Conservation (phyloP, 2,113 vertebrate genomes). For the Megaceryle maxima region DNA sequence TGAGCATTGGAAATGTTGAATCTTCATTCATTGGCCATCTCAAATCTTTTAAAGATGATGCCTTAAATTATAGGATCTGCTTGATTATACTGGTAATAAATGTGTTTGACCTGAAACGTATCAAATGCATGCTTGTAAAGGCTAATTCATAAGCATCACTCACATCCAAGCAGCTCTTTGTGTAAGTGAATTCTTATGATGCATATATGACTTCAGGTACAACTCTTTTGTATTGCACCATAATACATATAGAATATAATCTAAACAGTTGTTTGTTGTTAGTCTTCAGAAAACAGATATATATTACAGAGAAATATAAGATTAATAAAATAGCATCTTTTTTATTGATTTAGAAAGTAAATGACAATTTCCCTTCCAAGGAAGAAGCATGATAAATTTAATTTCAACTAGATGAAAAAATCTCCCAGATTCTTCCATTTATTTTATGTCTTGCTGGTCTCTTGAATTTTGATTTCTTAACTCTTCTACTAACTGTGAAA, state of each 20-base stretch:
- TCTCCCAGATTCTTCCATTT: background rate
- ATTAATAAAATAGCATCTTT: background rate
- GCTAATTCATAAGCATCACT: background rate
- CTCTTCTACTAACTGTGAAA: background rate
- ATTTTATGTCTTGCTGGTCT: background rate
- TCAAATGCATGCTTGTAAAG: background rate
- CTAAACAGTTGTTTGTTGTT: background rate
- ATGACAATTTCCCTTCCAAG: background rate
- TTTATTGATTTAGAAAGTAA: background rate
- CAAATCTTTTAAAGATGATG: background rate
- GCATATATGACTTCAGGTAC: background rate
- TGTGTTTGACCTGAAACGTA: background rate
- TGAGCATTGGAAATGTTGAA: background rate
- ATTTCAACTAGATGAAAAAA: slow-evolving; percentile 22
- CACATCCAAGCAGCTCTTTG: background rate
- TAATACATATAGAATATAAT: background rate
- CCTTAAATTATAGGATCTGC: background rate
- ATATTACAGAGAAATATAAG: background rate
- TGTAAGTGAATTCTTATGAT: background rate
- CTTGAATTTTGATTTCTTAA: background rate
- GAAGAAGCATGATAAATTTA: background rate
- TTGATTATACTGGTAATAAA: background rate
- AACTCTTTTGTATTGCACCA: background rate
- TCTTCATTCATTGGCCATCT: background rate
- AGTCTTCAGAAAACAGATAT: background rate